Evolutionary conservation across 2,113 vertebrate species (phyloP).

Genomic region (Lagenorhynchus albirostris): DNA sequence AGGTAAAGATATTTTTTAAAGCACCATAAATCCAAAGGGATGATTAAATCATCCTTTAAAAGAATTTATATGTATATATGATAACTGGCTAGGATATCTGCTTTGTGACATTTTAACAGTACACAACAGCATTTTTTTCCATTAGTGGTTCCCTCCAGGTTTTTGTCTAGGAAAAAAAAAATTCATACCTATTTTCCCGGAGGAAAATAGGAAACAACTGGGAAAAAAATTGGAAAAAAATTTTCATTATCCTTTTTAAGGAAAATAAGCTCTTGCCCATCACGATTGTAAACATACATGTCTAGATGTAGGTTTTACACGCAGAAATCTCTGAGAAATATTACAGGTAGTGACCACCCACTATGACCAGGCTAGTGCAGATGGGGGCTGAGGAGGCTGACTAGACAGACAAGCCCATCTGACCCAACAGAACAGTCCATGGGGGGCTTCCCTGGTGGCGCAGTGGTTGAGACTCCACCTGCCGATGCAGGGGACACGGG

Average conservation of each 20-base stretch:
- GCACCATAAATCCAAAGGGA: background rate
- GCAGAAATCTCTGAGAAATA: background rate
- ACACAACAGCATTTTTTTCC: background rate
- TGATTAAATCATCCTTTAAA: constrained; percentile 1
- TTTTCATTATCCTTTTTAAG: background rate
- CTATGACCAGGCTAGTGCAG: background rate
- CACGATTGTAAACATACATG: background rate
- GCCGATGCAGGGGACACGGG: too few relatives aligned
- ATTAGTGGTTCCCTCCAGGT: background rate
- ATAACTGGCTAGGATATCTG: background rate
- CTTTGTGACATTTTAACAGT: constrained; percentile 1
- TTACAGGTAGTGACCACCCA: background rate
- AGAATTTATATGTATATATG: background rate
- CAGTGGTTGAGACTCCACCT: too few relatives aligned
- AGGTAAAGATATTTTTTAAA: background rate
- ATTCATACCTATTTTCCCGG: background rate
- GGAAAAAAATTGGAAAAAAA: background rate
- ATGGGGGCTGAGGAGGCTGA: background rate
- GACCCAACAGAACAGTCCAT: background rate
- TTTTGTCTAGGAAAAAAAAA: background rate
- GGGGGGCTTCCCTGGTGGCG: too few relatives aligned
- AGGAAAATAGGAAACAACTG: constrained; percentile 4
- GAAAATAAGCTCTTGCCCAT: constrained; percentile 14
- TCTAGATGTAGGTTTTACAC: background rate
- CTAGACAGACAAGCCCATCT: background rate